Conservation (phyloP, 37 sponge, comb jelly and placozoan species). For the Beroe forskalii region DNA sequence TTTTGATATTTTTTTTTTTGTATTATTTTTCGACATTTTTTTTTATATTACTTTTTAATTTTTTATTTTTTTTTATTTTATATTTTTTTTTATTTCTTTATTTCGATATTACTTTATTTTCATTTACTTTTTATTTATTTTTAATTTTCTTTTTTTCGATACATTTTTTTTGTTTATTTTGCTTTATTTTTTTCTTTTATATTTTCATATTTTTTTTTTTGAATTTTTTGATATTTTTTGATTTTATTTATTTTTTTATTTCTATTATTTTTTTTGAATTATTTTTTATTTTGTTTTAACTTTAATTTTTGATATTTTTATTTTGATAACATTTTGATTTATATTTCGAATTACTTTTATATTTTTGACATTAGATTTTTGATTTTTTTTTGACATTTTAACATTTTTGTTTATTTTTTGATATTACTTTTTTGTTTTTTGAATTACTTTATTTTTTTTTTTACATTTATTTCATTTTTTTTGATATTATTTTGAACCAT, state of each 20-base stretch:
- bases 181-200: neutral
- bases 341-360: neutral
- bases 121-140: neutral
- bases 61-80: slow-evolving; percentile 19
- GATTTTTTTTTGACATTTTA: neutral
- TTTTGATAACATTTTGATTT: neutral
- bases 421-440: slow-evolving; percentile 1
- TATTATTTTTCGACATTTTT: neutral
- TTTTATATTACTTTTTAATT: neutral
- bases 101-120: slow-evolving; percentile 4
- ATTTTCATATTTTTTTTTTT: neutral
- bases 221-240: neutral
- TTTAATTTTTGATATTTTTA: neutral
- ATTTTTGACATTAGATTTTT: neutral
- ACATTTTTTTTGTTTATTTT: neutral
- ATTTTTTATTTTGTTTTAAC: slow-evolving; percentile 35
- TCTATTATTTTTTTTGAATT: neutral
- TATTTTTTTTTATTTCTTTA: neutral
- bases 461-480: neutral
- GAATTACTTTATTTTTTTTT: slow-evolving; percentile 27
- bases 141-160: slow-evolving; percentile 12
- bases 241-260: slow-evolving; percentile 7
- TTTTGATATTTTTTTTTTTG: slow-evolving; percentile 1
- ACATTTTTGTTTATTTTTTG: slow-evolving; percentile 1
- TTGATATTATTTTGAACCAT: neutral